A percentile compares a stretch with the other conserved stretches of the same genome.
These are phyloP conservation scores for Plebejus melissa DNA, from an alignment of 2,888 invertebrate species.

Conservation along the genomic window DNA sequence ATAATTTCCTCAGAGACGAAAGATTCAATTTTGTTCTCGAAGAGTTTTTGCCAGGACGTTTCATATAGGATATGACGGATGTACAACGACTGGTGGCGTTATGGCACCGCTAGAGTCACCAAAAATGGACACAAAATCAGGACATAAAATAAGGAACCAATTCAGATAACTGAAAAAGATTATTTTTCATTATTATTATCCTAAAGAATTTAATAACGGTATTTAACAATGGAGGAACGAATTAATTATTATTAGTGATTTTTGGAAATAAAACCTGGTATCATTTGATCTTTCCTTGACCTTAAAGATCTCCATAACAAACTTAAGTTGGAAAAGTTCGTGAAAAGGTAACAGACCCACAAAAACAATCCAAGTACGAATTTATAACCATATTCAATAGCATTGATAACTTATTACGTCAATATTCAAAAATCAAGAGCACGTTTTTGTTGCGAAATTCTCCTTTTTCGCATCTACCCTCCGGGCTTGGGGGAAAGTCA, in stretches of 20 bases:
- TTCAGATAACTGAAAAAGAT: not conserved
- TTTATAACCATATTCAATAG: not conserved
- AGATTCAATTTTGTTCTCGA: slow-evolving; percentile 6
- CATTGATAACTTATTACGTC: not conserved
- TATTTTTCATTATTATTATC: not conserved
- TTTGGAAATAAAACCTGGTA: too few species aligned
- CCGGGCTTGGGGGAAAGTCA: not conserved
- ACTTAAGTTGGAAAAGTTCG: too few species aligned
- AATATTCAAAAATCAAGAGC: not conserved
- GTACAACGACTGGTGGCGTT: not conserved
- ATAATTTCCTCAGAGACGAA: slow-evolving; percentile 11
- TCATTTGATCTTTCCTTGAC: too few species aligned
- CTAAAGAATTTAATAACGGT: not conserved
- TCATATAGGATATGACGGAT: slow-evolving; percentile 2
- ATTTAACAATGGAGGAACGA: not conserved
- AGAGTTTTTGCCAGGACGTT: not conserved
- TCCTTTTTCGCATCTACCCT: not conserved
- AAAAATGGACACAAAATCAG: not conserved
- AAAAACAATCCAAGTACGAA: too few species aligned
- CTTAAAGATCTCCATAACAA: too few species aligned
- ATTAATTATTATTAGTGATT: too few species aligned
- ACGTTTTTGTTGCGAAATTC: not conserved
- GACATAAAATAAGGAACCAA: not conserved
- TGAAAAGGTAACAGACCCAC: too few species aligned
- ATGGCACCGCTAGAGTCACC: not conserved